Evolutionary conservation across 2,888 invertebrate genomes (phyloP), one percentile per base, ranked within the genome.

Genomic region (Octodonta nipae): DNA sequence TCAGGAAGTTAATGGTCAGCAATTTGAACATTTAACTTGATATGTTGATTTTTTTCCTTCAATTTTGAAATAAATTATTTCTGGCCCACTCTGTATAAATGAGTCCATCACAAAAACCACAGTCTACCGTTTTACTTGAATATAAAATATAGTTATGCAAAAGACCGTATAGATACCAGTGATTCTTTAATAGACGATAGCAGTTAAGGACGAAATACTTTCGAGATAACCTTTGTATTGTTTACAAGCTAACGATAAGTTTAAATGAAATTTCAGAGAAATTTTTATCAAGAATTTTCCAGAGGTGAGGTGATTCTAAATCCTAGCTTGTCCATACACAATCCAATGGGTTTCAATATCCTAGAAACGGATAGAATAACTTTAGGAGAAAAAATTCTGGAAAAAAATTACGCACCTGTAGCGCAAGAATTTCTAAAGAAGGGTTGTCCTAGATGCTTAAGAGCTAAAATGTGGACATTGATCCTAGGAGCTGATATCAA

Each of bases 341-440:
- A 37, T 10, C 50, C 64, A 13, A 58, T 71, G 37, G 70, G 73
- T 45, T 70, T 69, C 55, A 46, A 71, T 28, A 66, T 69, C 38
- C 61, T 83, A 30, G 78, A 79, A 55, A 68, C 67, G 3, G 84
- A 86, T 55, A 64, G 84, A 35, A 74, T 76, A 13, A 60, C 68
- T 12, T 64, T 84, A n/a, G 87, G 86, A 2, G 80, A 82, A 51
- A 71, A 77, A 43, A 83, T 91, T 10, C 62, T 87, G 8, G 69
- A 71, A 11, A 72, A 78, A 28, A 80, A 81, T 42, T 85, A 88
- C 55, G 83, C 88, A 1, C 88, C 91, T 0, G 68, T 89, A 17
- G 82, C 86, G 22, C 88, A 91, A 58, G 91, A 93, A 63, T 87
- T 79, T 58, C 64, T 89, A 7, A 92, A 92, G 64, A 75, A 75